Percentiles rank a stretch among this genome's conserved stretches.
These are phyloP conservation scores for Yponomeuta malinellus DNA, from an alignment of 2,888 invertebrate genomes.

Conservation along the genomic window DNA sequence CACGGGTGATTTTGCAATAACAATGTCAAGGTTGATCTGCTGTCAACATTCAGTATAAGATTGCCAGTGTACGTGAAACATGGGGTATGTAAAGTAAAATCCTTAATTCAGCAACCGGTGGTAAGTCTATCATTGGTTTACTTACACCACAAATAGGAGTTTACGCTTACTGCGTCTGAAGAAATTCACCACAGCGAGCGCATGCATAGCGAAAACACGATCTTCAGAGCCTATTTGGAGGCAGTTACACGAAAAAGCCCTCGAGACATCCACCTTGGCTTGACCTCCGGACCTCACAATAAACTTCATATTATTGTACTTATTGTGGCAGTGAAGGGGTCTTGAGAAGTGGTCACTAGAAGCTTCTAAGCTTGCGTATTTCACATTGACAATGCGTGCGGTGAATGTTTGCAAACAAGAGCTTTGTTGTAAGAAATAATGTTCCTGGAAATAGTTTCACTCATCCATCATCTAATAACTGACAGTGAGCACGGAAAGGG, in stretches of 20 bases:
- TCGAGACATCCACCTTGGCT: neutral
- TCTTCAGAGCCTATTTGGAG: neutral
- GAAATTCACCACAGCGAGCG: neutral
- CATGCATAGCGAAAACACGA: neutral
- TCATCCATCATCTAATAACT: neutral
- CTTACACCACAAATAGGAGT: no score
- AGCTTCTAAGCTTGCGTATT: neutral
- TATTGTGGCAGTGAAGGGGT: neutral
- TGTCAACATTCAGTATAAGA: no score
- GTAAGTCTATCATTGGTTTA: no score
- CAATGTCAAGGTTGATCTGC: no score
- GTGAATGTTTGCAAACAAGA: neutral
- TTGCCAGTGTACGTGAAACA: no score
- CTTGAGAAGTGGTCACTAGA: neutral
- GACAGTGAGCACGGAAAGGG: neutral
- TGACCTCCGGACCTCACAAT: neutral
- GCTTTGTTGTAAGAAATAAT: neutral
- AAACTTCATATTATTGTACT: neutral
- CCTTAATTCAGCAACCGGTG: no score
- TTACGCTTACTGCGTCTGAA: neutral
- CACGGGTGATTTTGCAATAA: no score
- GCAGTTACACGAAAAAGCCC: neutral
- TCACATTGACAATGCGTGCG: neutral
- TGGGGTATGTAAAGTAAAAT: no score
- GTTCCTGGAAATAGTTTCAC: neutral